phyloP scores from a whole-genome alignment of 2,797 vertebrate genomes.

The Cygnus olor region DNA sequence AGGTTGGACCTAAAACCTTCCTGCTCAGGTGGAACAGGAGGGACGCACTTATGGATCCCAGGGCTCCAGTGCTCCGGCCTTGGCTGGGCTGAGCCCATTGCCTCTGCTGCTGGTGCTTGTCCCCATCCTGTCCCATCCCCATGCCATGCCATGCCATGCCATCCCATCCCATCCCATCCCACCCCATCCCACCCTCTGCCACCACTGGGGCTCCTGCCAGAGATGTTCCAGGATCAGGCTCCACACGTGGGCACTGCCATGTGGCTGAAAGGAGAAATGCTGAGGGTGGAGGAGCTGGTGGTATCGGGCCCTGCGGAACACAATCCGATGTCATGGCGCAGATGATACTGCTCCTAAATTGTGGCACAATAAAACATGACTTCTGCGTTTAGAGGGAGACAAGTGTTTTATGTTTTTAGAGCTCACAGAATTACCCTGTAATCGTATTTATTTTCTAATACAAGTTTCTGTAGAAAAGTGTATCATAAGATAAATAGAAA shows the following conservation, averaged over 20 bases:
- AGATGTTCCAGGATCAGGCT: background rate
- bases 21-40: background rate
- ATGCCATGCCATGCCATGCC: too few relatives aligned
- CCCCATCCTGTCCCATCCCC: background rate
- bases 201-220: background rate
- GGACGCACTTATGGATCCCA: background rate
- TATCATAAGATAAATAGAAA: conserved; percentile 63
- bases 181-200: background rate
- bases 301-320: background rate
- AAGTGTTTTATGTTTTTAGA: conserved; percentile 8
- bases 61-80: background rate
- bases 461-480: conserved; percentile 48
- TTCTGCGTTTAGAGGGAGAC: background rate
- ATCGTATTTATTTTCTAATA: conserved; percentile 60
- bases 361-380: background rate
- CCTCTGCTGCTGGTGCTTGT: background rate
- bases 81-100: background rate
- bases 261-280: background rate
- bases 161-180: background rate
- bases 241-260: fast-evolving
- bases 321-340: fast-evolving
- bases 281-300: background rate
- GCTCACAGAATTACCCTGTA: conserved; percentile 40
- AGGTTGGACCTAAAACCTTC: background rate
- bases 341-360: background rate